phyloP scores from a whole-genome alignment of 2,888 invertebrate genomes.

The Microctonus brassicae region DNA sequence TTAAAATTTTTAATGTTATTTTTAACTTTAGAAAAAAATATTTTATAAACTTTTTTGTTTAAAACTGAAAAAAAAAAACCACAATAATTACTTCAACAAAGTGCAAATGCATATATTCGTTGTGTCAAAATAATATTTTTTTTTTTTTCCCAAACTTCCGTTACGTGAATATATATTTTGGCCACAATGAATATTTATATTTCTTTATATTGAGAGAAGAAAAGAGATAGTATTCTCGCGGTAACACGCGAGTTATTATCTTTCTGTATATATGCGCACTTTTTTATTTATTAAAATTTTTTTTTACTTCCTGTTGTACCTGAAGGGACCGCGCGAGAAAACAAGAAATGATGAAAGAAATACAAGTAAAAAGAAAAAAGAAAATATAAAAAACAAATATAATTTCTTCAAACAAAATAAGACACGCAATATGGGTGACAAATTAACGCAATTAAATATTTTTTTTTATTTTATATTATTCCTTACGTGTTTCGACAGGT shows the following conservation, averaged over 20 bases:
- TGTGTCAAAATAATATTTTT: not conserved
- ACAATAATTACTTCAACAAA: conserved; percentile 25
- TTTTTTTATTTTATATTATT: not conserved
- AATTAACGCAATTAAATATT: not conserved
- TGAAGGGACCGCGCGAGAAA: not conserved
- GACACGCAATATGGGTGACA: not conserved
- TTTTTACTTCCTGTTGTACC: conserved; percentile 20
- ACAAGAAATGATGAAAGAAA: not conserved
- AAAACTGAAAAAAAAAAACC: conserved; percentile 14
- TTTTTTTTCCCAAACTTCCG: conserved; percentile 37
- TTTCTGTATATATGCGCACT: conserved; percentile 23
- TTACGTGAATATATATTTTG: conserved; percentile 25
- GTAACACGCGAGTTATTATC: conserved; percentile 32
- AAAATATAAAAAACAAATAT: not conserved
- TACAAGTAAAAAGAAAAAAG: not conserved
- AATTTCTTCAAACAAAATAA: not conserved
- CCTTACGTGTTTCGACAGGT: conserved; percentile 12
- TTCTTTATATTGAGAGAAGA: conserved; percentile 16
- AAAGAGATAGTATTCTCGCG: conserved; percentile 17
- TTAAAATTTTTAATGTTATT: too few species aligned
- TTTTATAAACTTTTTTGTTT: not conserved
- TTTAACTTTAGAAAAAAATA: too few species aligned
- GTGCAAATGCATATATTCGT: conserved; percentile 22
- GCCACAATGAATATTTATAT: conserved; percentile 35
- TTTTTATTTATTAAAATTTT: conserved; percentile 5